Percentiles rank a stretch among this genome's conserved stretches.
phyloP scores from a whole-genome alignment of 2,797 vertebrate species.

The Garrulus glandarius region DNA sequence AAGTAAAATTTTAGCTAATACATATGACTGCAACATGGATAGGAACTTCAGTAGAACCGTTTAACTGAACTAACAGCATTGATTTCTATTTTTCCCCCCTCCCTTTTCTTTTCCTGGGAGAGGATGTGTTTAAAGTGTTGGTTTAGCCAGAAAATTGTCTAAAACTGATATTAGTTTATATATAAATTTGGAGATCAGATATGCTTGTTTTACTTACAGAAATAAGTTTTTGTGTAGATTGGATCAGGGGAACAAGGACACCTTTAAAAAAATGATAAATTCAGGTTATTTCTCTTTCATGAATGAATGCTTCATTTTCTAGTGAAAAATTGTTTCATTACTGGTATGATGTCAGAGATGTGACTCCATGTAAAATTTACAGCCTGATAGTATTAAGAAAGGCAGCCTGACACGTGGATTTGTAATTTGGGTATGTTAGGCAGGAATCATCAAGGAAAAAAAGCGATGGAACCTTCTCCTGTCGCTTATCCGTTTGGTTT shows the following conservation, averaged over 20 bases:
- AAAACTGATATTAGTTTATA: not conserved
- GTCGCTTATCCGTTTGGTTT: not conserved
- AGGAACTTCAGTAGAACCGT: not conserved
- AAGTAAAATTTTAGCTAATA: not conserved
- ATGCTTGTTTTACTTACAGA: not conserved
- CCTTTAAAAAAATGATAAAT: not conserved
- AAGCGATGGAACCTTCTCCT: not conserved
- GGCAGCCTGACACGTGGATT: not conserved
- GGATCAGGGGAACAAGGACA: not conserved
- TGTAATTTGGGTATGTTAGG: not conserved
- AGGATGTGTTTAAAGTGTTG: not conserved
- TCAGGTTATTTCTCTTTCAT: not conserved
- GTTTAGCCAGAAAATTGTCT: not conserved
- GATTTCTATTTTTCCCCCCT: rapidly evolving
- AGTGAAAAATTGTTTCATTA: not conserved
- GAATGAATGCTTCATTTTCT: not conserved
- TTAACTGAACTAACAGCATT: not conserved
- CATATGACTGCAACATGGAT: rapidly evolving
- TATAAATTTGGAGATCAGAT: not conserved
- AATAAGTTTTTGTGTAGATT: not conserved
- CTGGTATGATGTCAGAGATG: not conserved
- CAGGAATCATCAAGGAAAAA: not conserved
- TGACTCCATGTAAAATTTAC: not conserved
- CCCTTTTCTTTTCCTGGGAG: not conserved
- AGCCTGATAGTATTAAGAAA: not conserved